These are phyloP conservation scores for Chroicocephalus ridibundus DNA, from an alignment of 2,113 vertebrate species.

Conservation along the genomic window DNA sequence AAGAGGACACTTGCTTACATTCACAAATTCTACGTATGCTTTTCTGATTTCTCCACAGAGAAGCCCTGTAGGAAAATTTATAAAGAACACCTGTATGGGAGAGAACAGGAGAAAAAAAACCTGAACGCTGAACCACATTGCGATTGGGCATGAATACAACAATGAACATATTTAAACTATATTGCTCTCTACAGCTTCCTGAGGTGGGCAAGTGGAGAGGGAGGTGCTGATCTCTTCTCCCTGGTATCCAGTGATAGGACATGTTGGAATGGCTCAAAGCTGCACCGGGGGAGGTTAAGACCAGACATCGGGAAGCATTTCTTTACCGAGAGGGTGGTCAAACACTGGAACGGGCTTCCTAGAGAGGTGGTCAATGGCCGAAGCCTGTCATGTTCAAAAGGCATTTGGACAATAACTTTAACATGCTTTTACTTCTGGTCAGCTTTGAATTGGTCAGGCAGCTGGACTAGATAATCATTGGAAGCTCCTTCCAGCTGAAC, in stretches of 20 bases:
- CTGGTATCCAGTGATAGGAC: neutral
- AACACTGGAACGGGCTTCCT: neutral
- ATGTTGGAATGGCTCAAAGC: neutral
- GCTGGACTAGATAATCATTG: neutral
- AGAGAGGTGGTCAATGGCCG: fast-evolving
- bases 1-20: conserved; percentile 89
- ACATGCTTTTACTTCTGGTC: neutral
- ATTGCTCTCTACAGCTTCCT: neutral
- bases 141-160: neutral
- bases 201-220: neutral
- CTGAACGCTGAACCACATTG: neutral
- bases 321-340: neutral
- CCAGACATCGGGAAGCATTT: neutral
- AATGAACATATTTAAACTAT: neutral
- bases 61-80: conserved; percentile 95
- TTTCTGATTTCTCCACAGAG: conserved; percentile 96
- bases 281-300: neutral
- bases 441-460: neutral
- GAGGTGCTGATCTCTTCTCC: neutral
- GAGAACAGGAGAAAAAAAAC: conserved; percentile 33
- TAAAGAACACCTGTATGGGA: conserved; percentile 91
- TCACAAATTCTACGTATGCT: conserved; percentile 95
- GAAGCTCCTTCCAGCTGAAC: neutral
- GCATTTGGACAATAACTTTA: neutral
- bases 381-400: neutral